Evolutionary conservation across 2,797 vertebrate species (phyloP).

Genomic region (Todus mexicanus): DNA sequence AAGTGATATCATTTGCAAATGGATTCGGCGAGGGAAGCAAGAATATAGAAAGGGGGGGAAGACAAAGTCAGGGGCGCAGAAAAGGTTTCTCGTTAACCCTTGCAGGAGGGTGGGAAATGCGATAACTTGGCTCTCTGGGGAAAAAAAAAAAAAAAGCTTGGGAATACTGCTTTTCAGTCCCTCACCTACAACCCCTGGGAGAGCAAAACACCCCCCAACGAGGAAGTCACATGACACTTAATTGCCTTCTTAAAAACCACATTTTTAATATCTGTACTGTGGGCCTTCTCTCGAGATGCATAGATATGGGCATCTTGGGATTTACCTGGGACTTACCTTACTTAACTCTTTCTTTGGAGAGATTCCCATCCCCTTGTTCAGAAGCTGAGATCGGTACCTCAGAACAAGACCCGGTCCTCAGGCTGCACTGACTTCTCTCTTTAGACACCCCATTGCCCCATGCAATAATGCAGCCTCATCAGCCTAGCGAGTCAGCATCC

Average conservation of each 20-base stretch:
- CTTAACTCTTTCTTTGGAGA: not conserved
- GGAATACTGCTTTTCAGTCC: not conserved
- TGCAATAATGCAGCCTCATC: not conserved
- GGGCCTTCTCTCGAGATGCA: not conserved
- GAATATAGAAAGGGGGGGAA: not conserved
- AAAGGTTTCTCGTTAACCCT: conserved; percentile 61
- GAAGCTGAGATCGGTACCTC: not conserved
- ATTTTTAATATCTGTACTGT: not conserved
- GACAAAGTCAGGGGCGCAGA: conserved; percentile 58
- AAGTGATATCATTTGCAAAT: conserved; percentile 92
- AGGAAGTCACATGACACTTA: not conserved
- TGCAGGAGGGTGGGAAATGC: not conserved
- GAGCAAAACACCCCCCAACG: accelerated
- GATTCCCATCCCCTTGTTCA: not conserved
- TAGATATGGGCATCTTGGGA: not conserved
- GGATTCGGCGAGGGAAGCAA: conserved; percentile 73
- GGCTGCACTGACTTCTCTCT: not conserved
- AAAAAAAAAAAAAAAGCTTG: not conserved
- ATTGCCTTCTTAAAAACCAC: not conserved
- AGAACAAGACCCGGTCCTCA: accelerated
- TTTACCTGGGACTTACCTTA: not conserved
- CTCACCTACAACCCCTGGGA: not conserved
- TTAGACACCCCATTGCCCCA: not conserved
- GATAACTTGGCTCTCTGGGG: not conserved
- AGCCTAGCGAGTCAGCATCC: not conserved